Evolutionary conservation across 2,888 invertebrate genomes (phyloP).

Genomic region (Enchytraeus crypticus): DNA sequence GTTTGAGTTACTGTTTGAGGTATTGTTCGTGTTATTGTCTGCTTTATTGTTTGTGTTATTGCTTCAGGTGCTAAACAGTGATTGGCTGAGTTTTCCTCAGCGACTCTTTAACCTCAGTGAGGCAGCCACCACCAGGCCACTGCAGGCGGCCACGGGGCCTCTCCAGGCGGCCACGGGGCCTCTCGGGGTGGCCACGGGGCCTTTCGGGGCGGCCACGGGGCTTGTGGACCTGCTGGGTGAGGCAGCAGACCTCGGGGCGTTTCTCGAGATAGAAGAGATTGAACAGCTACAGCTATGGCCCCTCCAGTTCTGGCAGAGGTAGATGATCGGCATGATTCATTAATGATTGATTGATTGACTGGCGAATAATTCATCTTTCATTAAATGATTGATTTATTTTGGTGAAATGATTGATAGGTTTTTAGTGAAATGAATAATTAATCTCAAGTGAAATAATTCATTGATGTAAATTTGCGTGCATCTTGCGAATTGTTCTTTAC

Average conservation of each 20-base stretch:
- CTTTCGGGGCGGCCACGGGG: not conserved
- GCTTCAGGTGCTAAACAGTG: conserved; percentile 32
- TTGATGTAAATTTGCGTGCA: no score
- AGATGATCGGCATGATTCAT: no score
- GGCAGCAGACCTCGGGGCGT: conserved; percentile 21
- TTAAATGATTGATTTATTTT: no score
- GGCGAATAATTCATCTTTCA: no score
- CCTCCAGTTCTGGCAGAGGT: conserved; percentile 27
- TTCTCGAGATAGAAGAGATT: conserved; percentile 28
- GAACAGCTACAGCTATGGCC: conserved; percentile 23
- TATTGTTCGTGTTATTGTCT: no score
- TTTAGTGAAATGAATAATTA: no score
- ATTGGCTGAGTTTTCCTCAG: conserved; percentile 39
- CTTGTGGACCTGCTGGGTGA: not conserved
- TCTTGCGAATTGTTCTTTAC: no score
- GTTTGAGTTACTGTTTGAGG: no score
- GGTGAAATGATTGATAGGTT: no score
- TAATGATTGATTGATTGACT: no score
- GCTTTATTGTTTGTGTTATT: no score
- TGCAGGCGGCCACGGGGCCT: not conserved
- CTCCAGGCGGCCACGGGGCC: not conserved
- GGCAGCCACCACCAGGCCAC: not conserved
- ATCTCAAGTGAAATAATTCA: no score
- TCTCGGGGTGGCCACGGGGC: not conserved
- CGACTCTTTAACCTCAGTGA: conserved; percentile 18